A percentile compares a stretch with the other conserved stretches of the same genome.
phyloP scores from a whole-genome alignment of 2,113 vertebrate species.

The Sinocyclocheilus grahami region DNA sequence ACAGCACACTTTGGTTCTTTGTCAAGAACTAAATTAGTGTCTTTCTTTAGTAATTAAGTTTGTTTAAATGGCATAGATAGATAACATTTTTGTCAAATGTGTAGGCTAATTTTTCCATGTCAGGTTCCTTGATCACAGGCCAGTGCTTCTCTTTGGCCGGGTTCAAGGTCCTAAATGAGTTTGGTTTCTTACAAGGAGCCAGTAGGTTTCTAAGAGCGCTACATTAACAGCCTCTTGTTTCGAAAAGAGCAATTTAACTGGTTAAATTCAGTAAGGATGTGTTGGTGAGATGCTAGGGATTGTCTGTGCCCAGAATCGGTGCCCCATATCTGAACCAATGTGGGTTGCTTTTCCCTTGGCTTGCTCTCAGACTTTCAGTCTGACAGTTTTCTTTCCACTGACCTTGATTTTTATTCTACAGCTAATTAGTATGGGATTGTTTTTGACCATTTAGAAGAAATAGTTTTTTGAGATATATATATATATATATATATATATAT shows the following conservation, averaged over 20 bases:
- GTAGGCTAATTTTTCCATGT: neutral
- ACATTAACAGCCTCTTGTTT: slow-evolving; percentile 5
- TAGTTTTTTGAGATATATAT: neutral
- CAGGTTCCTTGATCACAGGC: slow-evolving; percentile 5
- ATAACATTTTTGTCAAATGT: neutral
- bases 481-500: too few species aligned
- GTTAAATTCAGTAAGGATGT: neutral
- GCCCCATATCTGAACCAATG: slow-evolving; percentile 10
- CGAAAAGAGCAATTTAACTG: neutral
- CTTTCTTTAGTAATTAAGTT: neutral
- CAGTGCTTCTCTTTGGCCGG: slow-evolving; percentile 18
- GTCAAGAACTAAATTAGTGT: neutral
- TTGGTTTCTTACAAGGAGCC: neutral
- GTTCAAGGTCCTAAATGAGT: slow-evolving; percentile 24
- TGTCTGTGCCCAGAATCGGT: neutral
- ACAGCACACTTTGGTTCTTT: neutral
- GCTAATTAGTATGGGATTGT: neutral
- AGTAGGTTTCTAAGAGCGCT: neutral
- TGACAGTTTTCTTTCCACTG: neutral
- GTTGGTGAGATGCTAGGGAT: neutral
- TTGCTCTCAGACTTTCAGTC: neutral
- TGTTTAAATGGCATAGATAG: neutral
- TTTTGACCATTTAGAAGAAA: neutral
- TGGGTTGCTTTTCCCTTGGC: slow-evolving; percentile 20
- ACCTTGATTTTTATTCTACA: neutral